These are phyloP conservation scores for Smittia sp. DNA, from an alignment of 2,888 invertebrate species.

Conservation along the genomic window DNA sequence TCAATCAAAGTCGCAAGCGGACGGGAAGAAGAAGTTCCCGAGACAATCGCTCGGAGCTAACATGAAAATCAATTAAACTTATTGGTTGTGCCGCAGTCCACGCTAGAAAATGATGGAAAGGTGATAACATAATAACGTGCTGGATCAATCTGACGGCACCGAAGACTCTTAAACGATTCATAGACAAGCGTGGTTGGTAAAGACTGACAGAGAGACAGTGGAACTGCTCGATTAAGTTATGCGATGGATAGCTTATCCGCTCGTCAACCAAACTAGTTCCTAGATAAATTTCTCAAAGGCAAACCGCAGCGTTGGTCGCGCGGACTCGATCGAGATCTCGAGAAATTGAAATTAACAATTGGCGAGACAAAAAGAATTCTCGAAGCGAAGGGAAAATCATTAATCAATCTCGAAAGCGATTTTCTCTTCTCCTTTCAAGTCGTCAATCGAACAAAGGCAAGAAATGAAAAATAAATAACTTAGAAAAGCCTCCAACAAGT, in stretches of 20 bases:
- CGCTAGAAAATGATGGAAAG: no score
- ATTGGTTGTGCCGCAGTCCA: no score
- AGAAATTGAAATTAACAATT: not conserved
- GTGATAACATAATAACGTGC: no score
- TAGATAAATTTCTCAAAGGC: not conserved
- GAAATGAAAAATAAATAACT: not conserved
- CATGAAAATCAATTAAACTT: conserved; percentile 14
- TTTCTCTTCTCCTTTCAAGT: not conserved
- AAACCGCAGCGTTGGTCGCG: not conserved
- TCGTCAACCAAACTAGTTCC: not conserved
- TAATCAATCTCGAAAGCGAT: not conserved
- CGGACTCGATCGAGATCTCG: not conserved
- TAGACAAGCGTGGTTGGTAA: no score
- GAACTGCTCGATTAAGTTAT: no score
- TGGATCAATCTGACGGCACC: no score
- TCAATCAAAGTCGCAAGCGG: conserved; percentile 21
- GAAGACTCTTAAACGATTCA: no score
- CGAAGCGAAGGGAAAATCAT: not conserved
- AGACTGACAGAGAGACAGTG: no score
- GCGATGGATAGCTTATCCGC: no score
- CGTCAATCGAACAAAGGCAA: not conserved
- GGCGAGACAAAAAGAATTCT: not conserved
- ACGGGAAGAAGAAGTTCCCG: not conserved
- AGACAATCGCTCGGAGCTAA: not conserved
- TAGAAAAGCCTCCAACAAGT: conserved; percentile 12